phyloP scores from a whole-genome alignment of 1,140 invertebrate species.

The Cylas formicarius region DNA sequence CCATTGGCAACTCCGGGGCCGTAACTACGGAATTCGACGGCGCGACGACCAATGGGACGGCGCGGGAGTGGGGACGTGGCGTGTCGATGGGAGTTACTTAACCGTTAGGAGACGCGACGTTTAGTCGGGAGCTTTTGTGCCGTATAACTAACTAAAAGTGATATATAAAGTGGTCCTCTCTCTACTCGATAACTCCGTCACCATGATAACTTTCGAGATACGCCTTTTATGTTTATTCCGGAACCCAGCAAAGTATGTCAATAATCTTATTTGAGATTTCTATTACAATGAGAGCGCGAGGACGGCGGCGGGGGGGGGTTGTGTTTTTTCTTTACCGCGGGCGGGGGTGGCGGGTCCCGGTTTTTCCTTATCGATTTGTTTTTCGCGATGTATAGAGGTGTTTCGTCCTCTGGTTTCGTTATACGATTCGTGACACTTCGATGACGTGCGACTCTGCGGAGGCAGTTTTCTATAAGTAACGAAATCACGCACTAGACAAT shows the following conservation, averaged over 20 bases:
- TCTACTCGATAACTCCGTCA: constrained; percentile 27
- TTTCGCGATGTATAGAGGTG: too few species aligned
- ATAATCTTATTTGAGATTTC: constrained; percentile 22
- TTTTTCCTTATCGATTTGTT: neutral
- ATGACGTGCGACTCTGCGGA: too few species aligned
- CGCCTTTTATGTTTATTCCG: constrained; percentile 32
- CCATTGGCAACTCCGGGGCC: constrained; percentile 27
- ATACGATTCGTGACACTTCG: too few species aligned
- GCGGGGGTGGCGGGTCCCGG: neutral
- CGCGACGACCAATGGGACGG: constrained; percentile 25
- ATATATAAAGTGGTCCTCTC: constrained; percentile 40
- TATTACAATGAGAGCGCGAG: neutral
- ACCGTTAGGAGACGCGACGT: constrained; percentile 29
- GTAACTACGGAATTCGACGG: constrained; percentile 29
- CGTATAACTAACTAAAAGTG: constrained; percentile 40
- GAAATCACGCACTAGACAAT: too few species aligned
- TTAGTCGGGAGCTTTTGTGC: constrained; percentile 30
- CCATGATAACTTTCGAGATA: constrained; percentile 31
- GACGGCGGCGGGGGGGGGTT: neutral
- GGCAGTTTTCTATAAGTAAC: too few species aligned
- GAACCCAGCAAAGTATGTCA: constrained; percentile 24
- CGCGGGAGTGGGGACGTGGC: constrained; percentile 22
- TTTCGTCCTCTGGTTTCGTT: too few species aligned
- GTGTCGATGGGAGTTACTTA: constrained; percentile 20
- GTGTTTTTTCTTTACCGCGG: constrained; percentile 1